Percentiles rank a stretch among this genome's conserved stretches.
Conservation (phyloP, 1,140 invertebrate species). For the Berghia stephanieae region DNA sequence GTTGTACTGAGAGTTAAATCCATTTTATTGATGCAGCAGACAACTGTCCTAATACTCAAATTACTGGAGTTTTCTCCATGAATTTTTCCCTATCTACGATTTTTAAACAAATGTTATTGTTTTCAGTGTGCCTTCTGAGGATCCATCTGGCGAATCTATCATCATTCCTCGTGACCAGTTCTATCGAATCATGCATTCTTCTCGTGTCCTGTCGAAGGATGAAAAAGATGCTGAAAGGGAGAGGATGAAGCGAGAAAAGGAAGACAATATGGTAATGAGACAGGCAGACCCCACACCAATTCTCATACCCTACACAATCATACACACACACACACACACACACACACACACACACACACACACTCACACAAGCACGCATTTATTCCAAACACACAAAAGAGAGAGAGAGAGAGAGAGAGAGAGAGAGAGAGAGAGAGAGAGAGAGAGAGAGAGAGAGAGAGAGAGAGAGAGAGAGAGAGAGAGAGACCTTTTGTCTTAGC, state of each 20-base stretch:
- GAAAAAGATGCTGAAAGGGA: conserved; percentile 48
- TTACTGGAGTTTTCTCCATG: too few species aligned
- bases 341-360: too few species aligned
- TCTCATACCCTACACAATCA: too few species aligned
- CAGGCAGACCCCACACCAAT: not conserved
- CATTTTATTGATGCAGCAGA: not conserved
- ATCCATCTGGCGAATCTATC: conserved; percentile 61
- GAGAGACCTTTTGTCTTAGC: too few species aligned
- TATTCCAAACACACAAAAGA: not conserved
- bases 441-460: conserved; percentile 1
- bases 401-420: conserved; percentile 8
- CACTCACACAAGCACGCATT: not conserved
- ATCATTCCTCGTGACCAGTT: conserved; percentile 56
- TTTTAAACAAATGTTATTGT: conserved; percentile 5
- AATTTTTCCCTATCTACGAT: not conserved
- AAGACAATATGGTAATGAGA: conserved; percentile 48
- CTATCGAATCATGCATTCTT: conserved; percentile 51
- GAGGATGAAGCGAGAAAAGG: conserved; percentile 56
- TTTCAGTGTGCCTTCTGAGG: conserved; percentile 62
- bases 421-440: too few species aligned
- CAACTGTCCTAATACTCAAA: too few species aligned
- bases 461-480: conserved; percentile 4
- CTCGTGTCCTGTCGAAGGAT: conserved; percentile 55
- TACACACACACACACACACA: too few species aligned
- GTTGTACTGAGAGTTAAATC: not conserved